These are phyloP conservation scores for Zosterops hypoxanthus DNA, from an alignment of 2,113 vertebrate genomes.

Conservation along the genomic window DNA sequence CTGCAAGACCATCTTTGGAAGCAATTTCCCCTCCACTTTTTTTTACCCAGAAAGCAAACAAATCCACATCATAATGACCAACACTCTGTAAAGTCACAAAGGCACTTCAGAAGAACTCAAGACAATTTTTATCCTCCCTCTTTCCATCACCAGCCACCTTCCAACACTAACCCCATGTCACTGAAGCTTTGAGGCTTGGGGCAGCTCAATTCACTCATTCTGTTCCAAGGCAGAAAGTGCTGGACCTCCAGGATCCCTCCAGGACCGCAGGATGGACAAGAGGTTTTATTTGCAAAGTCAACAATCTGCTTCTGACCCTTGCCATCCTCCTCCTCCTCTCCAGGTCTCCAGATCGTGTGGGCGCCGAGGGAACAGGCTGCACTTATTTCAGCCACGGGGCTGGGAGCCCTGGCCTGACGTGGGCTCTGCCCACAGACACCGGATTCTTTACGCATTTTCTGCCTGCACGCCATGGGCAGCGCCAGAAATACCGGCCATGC, in stretches of 20 bases:
- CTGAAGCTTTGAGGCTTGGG: not conserved
- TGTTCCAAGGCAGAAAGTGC: accelerated
- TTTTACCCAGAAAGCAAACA: not conserved
- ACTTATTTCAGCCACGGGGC: accelerated
- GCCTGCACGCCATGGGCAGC: not conserved
- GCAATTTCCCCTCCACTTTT: not conserved
- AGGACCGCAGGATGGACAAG: accelerated
- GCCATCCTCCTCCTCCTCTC: not conserved
- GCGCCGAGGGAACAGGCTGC: not conserved
- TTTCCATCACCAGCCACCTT: not conserved
- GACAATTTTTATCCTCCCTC: not conserved
- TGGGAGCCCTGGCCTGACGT: not conserved
- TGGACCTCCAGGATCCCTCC: accelerated
- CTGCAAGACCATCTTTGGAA: not conserved
- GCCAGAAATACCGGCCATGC: not conserved
- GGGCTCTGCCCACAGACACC: not conserved
- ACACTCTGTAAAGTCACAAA: not conserved
- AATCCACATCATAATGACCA: accelerated
- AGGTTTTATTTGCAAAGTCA: not conserved
- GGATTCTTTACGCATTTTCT: conserved; percentile 10
- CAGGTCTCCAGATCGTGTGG: not conserved
- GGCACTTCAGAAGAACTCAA: not conserved
- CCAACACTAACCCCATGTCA: accelerated
- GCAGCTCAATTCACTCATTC: accelerated
- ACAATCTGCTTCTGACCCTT: not conserved